Conservation (phyloP, 1,140 invertebrate species). For the Sogatella furcifera region DNA sequence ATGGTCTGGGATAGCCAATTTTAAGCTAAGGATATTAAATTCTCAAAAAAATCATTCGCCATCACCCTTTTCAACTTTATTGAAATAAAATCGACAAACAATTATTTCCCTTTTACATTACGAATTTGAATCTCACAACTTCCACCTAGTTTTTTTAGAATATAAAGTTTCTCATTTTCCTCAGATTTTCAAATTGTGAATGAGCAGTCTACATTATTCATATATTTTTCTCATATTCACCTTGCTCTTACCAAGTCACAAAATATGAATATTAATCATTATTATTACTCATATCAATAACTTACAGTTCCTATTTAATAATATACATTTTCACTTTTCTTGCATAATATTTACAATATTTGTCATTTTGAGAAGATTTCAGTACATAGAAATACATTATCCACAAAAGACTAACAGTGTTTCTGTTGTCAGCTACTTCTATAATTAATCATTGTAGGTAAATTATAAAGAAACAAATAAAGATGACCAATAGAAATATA, state of each 20-base stretch:
- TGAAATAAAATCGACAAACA: slow-evolving; percentile 3
- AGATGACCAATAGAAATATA: too few species aligned
- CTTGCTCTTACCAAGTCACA: neutral
- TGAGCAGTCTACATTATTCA: neutral
- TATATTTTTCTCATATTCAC: neutral
- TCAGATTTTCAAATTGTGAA: neutral
- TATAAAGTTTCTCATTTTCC: neutral
- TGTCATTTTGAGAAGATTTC: too few species aligned
- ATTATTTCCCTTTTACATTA: neutral
- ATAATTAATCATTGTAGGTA: too few species aligned
- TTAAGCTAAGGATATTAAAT: too few species aligned
- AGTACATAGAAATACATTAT: too few species aligned
- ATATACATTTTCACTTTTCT: too few species aligned
- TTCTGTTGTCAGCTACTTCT: too few species aligned
- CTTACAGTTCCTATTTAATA: too few species aligned
- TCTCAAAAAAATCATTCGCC: neutral
- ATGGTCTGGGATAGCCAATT: too few species aligned
- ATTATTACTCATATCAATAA: neutral
- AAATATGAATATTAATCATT: neutral
- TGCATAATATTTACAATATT: too few species aligned
- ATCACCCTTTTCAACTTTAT: neutral
- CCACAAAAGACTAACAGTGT: too few species aligned
- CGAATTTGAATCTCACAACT: neutral
- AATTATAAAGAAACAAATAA: too few species aligned
- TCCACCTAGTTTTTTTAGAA: neutral